Evolutionary conservation across 2,797 vertebrate genomes (phyloP).

Genomic region (Scolopax bukidnonensis): DNA sequence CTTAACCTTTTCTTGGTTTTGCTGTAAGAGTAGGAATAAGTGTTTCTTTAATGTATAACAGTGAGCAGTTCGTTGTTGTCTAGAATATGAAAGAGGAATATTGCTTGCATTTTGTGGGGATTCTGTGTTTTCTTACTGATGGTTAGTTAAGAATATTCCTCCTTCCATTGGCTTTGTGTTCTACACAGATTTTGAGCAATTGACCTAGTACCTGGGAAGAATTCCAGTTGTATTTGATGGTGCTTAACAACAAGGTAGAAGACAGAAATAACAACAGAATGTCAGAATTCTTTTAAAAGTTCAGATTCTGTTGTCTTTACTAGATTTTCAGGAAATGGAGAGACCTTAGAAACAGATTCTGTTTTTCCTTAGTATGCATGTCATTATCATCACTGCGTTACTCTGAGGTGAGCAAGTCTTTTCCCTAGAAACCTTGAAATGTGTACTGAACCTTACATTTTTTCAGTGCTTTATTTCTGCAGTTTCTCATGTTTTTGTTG

Average conservation of each 20-base stretch:
- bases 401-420: background rate
- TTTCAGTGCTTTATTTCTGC: background rate
- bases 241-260: background rate
- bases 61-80: background rate
- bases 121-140: background rate
- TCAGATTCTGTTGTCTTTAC: background rate
- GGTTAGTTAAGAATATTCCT: background rate
- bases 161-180: background rate
- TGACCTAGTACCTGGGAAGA: background rate
- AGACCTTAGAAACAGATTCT: background rate
- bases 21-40: background rate
- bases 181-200: background rate
- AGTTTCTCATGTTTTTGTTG: background rate
- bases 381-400: background rate
- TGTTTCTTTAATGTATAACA: background rate
- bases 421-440: background rate
- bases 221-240: background rate
- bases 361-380: background rate
- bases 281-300: background rate
- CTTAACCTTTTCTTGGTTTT: background rate
- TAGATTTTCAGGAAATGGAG: background rate
- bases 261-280: background rate
- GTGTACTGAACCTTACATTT: background rate
- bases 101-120: background rate
- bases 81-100: background rate